phyloP scores from a whole-genome alignment of 64 coral and sea anemone genomes.

The Dendrophyllia cribrosa region DNA sequence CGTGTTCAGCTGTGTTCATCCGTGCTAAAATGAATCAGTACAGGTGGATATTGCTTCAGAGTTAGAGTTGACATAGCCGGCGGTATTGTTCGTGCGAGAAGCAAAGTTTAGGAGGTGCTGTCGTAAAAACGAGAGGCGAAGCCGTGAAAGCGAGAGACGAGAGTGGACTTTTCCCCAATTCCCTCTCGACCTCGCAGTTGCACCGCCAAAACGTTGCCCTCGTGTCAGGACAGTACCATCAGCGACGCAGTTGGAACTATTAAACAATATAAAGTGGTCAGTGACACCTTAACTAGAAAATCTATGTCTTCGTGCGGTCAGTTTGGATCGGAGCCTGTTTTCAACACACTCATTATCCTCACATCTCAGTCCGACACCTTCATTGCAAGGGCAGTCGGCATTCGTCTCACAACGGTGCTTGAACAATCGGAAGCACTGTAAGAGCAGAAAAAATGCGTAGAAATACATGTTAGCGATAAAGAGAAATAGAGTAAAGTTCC shows the following conservation, averaged over 20 bases:
- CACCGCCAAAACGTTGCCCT: background rate
- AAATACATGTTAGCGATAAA: too few relatives aligned
- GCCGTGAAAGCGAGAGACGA: too few relatives aligned
- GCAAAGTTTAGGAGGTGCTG: too few relatives aligned
- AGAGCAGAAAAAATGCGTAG: background rate
- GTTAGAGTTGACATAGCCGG: too few relatives aligned
- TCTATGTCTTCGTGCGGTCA: background rate
- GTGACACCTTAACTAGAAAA: too few relatives aligned
- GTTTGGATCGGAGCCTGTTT: background rate
- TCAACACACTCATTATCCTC: constrained; percentile 25
- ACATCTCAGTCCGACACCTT: background rate
- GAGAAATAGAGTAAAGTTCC: background rate
- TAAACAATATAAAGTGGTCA: too few relatives aligned
- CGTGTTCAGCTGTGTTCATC: background rate
- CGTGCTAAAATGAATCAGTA: too few relatives aligned
- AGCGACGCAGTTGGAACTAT: too few relatives aligned
- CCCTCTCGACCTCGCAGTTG: too few relatives aligned
- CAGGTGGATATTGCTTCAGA: background rate
- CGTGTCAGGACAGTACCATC: background rate
- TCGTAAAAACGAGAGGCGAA: too few relatives aligned
- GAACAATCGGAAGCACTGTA: background rate
- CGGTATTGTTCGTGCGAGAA: too few relatives aligned
- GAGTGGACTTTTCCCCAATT: too few relatives aligned
- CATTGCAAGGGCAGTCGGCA: background rate
- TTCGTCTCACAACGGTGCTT: background rate